phyloP scores from a whole-genome alignment of 2,888 invertebrate genomes.

The Neria commutata region DNA sequence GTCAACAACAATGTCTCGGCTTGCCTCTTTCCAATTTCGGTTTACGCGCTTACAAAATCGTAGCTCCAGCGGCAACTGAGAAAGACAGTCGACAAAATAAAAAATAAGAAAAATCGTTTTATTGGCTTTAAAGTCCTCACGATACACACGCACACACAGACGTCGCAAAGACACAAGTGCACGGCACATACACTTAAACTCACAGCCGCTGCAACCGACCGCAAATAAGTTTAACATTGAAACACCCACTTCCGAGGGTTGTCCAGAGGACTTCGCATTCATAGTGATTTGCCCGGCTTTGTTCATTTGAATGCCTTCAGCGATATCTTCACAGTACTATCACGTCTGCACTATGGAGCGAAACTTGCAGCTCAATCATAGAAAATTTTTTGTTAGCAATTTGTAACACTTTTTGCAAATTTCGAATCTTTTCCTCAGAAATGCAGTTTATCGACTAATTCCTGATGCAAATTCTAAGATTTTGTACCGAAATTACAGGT shows the following conservation, averaged over 20 bases:
- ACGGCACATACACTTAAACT: slow-evolving; percentile 26
- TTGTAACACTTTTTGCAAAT: no score
- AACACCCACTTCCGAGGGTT: slow-evolving; percentile 34
- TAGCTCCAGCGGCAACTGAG: neutral
- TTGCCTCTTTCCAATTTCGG: slow-evolving; percentile 45
- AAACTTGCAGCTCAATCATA: no score
- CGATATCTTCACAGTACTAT: no score
- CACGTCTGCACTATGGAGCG: slow-evolving; percentile 31
- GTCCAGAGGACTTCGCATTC: slow-evolving; percentile 1
- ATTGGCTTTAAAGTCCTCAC: slow-evolving; percentile 57
- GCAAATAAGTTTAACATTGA: slow-evolving; percentile 50
- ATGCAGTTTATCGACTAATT: no score
- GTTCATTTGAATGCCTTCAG: no score
- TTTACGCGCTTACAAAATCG: slow-evolving; percentile 38
- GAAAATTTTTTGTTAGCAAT: no score
- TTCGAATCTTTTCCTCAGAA: no score
- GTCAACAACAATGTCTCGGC: slow-evolving; percentile 31
- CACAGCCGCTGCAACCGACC: slow-evolving; percentile 37
- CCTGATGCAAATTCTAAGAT: no score
- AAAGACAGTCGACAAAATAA: slow-evolving; percentile 13
- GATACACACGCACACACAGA: slow-evolving; percentile 38
- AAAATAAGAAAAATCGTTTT: slow-evolving; percentile 52
- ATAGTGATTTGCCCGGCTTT: slow-evolving; percentile 46
- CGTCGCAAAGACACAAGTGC: neutral
- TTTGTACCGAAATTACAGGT: no score